Evolutionary conservation across 2,113 vertebrate genomes (phyloP), one percentile per base, ranked within the genome.

Genomic region (Ophiodon elongatus): DNA sequence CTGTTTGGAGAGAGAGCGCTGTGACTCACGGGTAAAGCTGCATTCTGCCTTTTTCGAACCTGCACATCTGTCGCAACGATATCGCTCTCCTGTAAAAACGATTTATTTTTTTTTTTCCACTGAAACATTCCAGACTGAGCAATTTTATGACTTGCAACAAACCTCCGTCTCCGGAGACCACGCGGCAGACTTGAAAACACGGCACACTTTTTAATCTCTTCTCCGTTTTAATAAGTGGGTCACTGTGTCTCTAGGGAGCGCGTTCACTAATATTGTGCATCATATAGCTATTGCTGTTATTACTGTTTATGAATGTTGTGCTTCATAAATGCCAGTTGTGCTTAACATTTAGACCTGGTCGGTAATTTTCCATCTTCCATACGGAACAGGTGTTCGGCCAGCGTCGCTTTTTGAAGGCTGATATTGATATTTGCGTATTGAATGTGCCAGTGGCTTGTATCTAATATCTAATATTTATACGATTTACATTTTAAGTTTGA

Each of bases 81-180:
- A 60, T 59, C 39, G 73, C 70, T 41, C 35, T 60, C 59, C 25
- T 35, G 31, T 71, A 70, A 81, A 86, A 81, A 86, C 35, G 2
- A 37, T 10, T 74, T n/a, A n/a, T n/a, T n/a, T n/a, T n/a, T n/a
- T n/a, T n/a, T n/a, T 80, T 86, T 83, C 54, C 31, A 69, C 60
- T 59, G 37, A 85, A 88, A 91, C 90, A 92, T 94, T 93, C 93
- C 92, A 89, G 52, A 83, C 63, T 59, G 47, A 79, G 66, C 56
- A 41, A 2, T 70, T n/a, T 76, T 73, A 56, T 63, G 21, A 73
- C 41, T 13, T 19, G 65, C 37, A 67, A 76, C 23, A 60, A 80
- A 79, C 69, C 70, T 73, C 68, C 8, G 33, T 75, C 52, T 88
- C 19, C 15, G 33, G 67, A 11, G 11, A 67, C 78, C 60, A 33